These are phyloP conservation scores for Archaeoteleia sp. DNA, from an alignment of 2,888 invertebrate genomes.

Conservation along the genomic window DNA sequence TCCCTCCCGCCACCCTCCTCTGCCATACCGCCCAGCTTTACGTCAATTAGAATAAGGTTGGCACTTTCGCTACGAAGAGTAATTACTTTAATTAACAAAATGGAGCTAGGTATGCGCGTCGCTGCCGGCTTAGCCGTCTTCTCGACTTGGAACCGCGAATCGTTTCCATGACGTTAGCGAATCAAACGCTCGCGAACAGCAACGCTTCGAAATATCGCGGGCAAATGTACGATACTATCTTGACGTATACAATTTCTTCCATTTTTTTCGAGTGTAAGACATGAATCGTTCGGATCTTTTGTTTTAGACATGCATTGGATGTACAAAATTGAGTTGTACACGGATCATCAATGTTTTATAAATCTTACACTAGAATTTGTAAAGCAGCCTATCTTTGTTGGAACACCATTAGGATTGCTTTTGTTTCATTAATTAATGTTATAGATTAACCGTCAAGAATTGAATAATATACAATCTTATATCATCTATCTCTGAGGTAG, in stretches of 20 bases:
- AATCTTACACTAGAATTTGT: no score
- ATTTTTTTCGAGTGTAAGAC: no score
- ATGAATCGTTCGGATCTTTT: no score
- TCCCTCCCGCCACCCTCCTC: slow-evolving; percentile 50
- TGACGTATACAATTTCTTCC: background rate
- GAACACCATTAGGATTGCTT: no score
- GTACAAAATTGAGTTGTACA: no score
- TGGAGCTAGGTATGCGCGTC: slow-evolving; percentile 70
- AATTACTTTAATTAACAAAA: slow-evolving; percentile 78
- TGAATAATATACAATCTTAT: no score
- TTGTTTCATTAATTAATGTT: no score
- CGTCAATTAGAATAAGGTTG: slow-evolving; percentile 77
- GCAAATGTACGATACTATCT: slow-evolving; percentile 1
- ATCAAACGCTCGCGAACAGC: slow-evolving; percentile 41
- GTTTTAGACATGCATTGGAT: background rate
- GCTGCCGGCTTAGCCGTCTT: slow-evolving; percentile 69
- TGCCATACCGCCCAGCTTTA: slow-evolving; percentile 71
- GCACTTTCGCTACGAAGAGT: slow-evolving; percentile 76
- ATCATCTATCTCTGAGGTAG: no score
- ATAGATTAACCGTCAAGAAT: no score
- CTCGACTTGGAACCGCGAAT: slow-evolving; percentile 76
- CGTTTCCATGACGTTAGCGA: slow-evolving; percentile 69
- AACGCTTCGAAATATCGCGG: slow-evolving; percentile 20
- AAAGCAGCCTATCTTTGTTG: no score
- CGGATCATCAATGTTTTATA: no score